A percentile compares a stretch with the other conserved stretches of the same genome.
Evolutionary conservation across 1,140 invertebrate genomes (phyloP).

Genomic region (Hesperophylax magnus): DNA sequence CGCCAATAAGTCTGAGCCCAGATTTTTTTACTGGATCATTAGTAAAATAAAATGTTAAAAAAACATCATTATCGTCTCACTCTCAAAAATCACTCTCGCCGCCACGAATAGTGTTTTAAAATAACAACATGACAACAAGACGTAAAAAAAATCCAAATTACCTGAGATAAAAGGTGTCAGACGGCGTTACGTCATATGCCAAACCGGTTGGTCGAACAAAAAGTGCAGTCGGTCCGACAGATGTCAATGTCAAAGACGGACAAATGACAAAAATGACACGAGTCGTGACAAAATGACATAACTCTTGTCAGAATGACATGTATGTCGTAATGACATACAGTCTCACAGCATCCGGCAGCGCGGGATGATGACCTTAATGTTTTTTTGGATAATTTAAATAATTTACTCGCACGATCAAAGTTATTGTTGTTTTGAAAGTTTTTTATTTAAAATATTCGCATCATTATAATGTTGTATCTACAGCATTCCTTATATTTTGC

Average conservation of each 20-base stretch:
- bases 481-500: no score
- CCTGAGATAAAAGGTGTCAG: conserved; percentile 18
- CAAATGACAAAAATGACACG: conserved; percentile 24
- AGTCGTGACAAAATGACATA: background rate
- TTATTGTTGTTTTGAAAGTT: no score
- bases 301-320: background rate
- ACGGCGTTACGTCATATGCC: conserved; percentile 7
- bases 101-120: conserved; percentile 3
- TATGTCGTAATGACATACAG: conserved; percentile 9
- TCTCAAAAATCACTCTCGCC: background rate
- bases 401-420: no score
- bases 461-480: no score
- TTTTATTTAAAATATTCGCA: no score
- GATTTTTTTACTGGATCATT: no score
- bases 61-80: no score
- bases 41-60: no score
- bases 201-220: conserved; percentile 13
- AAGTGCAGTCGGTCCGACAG: conserved; percentile 24
- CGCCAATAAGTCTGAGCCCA: no score
- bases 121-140: background rate
- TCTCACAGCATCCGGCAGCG: background rate
- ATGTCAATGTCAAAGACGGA: conserved; percentile 26
- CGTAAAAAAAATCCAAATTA: conserved; percentile 5
- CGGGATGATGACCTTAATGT: conserved; percentile 14
- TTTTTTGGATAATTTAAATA: no score